Base-by-base conservation (phyloP, 1,140 invertebrate species). In the Nasonia vitripennis region DNA sequence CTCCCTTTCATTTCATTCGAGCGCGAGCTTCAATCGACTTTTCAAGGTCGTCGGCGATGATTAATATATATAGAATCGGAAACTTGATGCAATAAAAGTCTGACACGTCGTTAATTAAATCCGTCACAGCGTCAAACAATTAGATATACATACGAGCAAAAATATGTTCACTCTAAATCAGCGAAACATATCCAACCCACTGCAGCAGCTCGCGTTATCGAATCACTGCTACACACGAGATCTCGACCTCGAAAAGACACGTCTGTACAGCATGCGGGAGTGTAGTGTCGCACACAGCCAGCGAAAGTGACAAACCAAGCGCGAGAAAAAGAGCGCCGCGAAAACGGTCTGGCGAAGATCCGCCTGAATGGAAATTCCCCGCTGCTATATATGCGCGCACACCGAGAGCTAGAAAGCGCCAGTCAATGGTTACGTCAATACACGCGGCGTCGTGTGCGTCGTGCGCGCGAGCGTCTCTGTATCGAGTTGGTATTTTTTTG, bases 341-440 rank as follows among this genome's bases (percentile, higher is more conserved):
- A 80, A 70, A 80, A 70, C 10, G 1, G 78, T 67, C 78, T 79
- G 62, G 68, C 27, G 37, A 85, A 84, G 71, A 81, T 74, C 67
- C 74, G 51, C 37, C 73, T 86, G 20, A 87, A 86, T 87, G 87
- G 87, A 87, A 87, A 87, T 87, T 87, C 75, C 84, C 83, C 78
- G 73, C 41, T 74, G 74, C 41, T 67, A 75, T 62, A 12, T 45
- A 12, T 41, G 1, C 37, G 27, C 48, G 75, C 55, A 73, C 81
- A 55, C n/a, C 77, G 62, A 73, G 70, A 73, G 70, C 77, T 78
- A 73, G 80, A 48, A 73, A 77, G 48, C 71, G 83, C 45, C 86
- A 86, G 81, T 87, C 85, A 87, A 87, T 86, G 87, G 78, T 83
- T 81, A 67, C 81, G 87, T 88, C 68, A 34, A 71, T 71, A 71